Percentiles rank a stretch among this genome's conserved stretches.
These are phyloP conservation scores for Pherbina coryleti DNA, from an alignment of 2,888 invertebrate species.

Conservation along the genomic window DNA sequence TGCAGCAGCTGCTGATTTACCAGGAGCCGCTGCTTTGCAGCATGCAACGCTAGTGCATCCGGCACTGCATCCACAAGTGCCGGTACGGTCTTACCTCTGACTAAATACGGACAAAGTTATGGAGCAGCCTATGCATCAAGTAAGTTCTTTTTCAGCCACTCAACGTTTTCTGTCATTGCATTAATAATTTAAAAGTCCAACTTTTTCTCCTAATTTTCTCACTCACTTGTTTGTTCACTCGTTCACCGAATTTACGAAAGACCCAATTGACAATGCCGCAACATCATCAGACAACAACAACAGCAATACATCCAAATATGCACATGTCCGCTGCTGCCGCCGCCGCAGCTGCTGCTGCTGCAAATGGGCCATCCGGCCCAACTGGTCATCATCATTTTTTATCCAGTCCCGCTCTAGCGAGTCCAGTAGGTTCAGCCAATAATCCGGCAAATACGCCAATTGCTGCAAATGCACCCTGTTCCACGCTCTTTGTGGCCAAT, in stretches of 20 bases:
- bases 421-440: conserved; percentile 79
- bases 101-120: conserved; percentile 80
- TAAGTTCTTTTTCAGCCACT: conserved; percentile 54
- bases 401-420: conserved; percentile 93
- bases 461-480: conserved; percentile 88
- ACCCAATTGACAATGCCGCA: conserved; percentile 73
- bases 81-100: conserved; percentile 97
- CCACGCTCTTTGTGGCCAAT: conserved; percentile 98
- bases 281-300: conserved; percentile 69
- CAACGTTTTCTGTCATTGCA: conserved; percentile 26
- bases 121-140: conserved; percentile 70
- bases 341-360: conserved; percentile 58
- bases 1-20: conserved; percentile 84
- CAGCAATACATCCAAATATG: conserved; percentile 74
- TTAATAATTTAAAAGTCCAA: conserved; percentile 38
- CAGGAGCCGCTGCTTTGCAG: conserved; percentile 83
- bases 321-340: conserved; percentile 73
- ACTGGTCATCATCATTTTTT: conserved; percentile 85
- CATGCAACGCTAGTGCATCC: conserved; percentile 94
- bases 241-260: conserved; percentile 57
- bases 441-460: conserved; percentile 71
- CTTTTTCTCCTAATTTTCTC: conserved; percentile 30
- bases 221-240: not conserved
- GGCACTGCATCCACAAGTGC: conserved; percentile 97
- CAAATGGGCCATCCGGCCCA: conserved; percentile 51